Evolutionary conservation across 2,797 vertebrate genomes (phyloP).

Genomic region (Eulemur coronatus): DNA sequence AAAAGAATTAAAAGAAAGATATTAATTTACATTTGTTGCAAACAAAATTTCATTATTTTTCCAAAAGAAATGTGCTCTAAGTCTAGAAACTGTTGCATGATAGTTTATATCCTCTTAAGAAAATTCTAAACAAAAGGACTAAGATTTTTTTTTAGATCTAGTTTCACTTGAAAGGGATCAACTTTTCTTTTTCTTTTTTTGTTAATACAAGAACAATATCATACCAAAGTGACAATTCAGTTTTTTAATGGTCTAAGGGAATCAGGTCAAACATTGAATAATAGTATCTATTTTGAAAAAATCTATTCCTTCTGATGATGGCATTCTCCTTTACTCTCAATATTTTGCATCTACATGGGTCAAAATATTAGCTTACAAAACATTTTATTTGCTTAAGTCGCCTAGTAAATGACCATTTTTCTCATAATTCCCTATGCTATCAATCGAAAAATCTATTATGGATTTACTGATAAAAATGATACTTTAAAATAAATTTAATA

Average conservation of each 20-base stretch:
- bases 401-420: neutral
- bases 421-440: neutral
- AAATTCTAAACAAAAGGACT: conserved; percentile 10
- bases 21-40: conserved; percentile 19
- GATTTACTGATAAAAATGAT: conserved; percentile 7
- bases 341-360: neutral
- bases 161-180: neutral
- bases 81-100: neutral
- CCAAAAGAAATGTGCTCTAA: neutral
- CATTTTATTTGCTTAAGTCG: neutral
- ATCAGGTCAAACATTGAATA: neutral
- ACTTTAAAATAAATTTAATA: conserved; percentile 35
- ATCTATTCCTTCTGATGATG: conserved; percentile 1
- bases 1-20: conserved; percentile 6
- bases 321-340: neutral
- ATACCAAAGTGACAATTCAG: neutral
- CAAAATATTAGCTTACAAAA: neutral
- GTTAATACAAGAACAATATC: neutral
- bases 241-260: neutral
- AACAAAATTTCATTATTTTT: conserved; percentile 52
- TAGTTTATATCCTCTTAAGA: neutral
- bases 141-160: neutral
- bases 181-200: neutral
- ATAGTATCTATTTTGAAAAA: neutral
- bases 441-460: conserved; percentile 27